Conservation (phyloP, 1,140 invertebrate species). For the Drosophila virilis region DNA sequence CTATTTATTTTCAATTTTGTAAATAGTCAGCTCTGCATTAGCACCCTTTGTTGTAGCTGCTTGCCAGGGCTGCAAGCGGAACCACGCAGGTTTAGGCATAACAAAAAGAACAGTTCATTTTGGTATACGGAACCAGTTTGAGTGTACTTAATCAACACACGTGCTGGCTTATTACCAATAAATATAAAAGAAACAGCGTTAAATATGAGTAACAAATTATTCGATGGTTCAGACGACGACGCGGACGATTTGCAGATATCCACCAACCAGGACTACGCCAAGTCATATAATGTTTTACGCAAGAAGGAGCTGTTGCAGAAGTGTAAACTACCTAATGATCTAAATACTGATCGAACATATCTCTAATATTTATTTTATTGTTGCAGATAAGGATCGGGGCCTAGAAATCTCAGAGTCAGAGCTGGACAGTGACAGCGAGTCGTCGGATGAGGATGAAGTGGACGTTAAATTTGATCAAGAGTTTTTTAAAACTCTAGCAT, state of each 20-base stretch:
- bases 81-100: background rate
- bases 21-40: constrained; percentile 30
- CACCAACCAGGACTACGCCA: constrained; percentile 92
- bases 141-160: constrained; percentile 21
- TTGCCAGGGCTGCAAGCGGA: constrained; percentile 27
- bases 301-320: constrained; percentile 94
- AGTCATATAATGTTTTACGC: constrained; percentile 92
- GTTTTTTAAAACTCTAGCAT: constrained; percentile 93
- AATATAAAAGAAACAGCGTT: background rate
- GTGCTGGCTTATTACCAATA: constrained; percentile 31
- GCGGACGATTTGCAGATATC: constrained; percentile 86
- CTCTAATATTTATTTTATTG: constrained; percentile 19
- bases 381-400: constrained; percentile 90
- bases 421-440: constrained; percentile 84
- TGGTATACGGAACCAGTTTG: constrained; percentile 8
- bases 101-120: background rate
- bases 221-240: constrained; percentile 74
- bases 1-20: constrained; percentile 8
- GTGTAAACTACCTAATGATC: constrained; percentile 86
- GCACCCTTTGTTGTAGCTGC: constrained; percentile 29
- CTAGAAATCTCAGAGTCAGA: constrained; percentile 86
- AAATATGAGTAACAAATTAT: constrained; percentile 72
- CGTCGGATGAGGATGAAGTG: constrained; percentile 87
- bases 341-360: background rate
- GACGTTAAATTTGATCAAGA: constrained; percentile 90